Evolutionary conservation across 2,797 vertebrate species (phyloP).

Genomic region (Diglossa cyanea): DNA sequence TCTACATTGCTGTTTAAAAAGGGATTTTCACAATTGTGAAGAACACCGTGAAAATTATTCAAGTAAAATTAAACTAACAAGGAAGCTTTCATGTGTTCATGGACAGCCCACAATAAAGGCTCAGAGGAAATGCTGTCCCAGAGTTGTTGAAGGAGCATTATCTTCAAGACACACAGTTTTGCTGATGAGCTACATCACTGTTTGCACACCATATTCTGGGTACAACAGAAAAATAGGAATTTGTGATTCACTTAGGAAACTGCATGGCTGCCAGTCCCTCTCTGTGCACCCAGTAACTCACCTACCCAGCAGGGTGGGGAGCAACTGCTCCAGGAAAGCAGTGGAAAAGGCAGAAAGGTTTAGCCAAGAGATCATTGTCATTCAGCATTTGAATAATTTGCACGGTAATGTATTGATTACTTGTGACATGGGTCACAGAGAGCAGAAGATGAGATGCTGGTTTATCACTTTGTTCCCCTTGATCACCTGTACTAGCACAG

Average conservation of each 20-base stretch:
- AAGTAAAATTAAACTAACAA: neutral
- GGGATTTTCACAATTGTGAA: neutral
- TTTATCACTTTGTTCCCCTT: neutral
- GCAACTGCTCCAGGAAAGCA: neutral
- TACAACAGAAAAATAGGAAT: neutral
- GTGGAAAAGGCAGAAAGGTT: neutral
- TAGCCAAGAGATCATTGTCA: neutral
- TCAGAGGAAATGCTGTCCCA: neutral
- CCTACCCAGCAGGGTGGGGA: neutral
- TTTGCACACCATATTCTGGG: neutral
- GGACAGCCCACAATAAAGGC: neutral
- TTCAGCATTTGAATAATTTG: neutral
- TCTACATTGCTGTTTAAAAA: neutral
- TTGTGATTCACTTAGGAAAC: neutral
- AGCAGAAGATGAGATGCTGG: neutral
- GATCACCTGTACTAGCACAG: neutral
- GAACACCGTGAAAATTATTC: neutral
- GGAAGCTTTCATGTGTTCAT: neutral
- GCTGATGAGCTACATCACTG: neutral
- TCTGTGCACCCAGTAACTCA: neutral
- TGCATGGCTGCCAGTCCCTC: neutral
- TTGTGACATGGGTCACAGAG: neutral
- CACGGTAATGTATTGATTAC: neutral
- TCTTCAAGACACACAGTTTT: neutral
- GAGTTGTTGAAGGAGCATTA: neutral